These are phyloP conservation scores for Lasioglossum zephyrum DNA, from an alignment of 2,888 invertebrate species.

Conservation along the genomic window DNA sequence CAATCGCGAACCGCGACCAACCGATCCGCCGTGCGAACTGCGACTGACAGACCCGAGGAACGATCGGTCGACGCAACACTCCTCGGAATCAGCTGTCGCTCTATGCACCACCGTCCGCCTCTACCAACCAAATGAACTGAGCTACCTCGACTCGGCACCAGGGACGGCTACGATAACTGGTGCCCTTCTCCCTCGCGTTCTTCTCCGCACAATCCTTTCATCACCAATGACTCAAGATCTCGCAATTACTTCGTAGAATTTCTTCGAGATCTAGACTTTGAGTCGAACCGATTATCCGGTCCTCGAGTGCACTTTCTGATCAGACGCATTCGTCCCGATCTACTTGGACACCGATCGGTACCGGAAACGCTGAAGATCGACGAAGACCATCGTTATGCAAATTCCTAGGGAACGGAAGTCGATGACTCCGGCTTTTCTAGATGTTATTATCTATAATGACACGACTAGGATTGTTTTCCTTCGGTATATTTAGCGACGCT, in stretches of 20 bases:
- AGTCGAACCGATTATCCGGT: too few species aligned
- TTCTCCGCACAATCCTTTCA: slow-evolving; percentile 7
- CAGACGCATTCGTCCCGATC: too few species aligned
- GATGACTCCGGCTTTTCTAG: slow-evolving; percentile 22
- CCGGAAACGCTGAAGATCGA: neutral
- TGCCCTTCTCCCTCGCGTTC: slow-evolving; percentile 29
- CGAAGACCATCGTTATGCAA: neutral
- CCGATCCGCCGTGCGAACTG: slow-evolving; percentile 41
- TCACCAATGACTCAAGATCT: slow-evolving; percentile 29
- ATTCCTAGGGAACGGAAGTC: neutral
- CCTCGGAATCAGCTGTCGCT: slow-evolving; percentile 69
- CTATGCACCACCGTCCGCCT: slow-evolving; percentile 61
- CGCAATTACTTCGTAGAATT: neutral
- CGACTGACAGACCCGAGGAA: slow-evolving; percentile 45
- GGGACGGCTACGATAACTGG: slow-evolving; percentile 51
- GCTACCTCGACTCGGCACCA: slow-evolving; percentile 59
- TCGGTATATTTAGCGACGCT: neutral
- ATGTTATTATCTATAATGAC: slow-evolving; percentile 19
- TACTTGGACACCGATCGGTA: too few species aligned
- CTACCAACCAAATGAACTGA: slow-evolving; percentile 66
- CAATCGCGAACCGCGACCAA: slow-evolving; percentile 2
- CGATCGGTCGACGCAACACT: slow-evolving; percentile 59
- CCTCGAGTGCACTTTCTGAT: too few species aligned
- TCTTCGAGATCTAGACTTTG: neutral
- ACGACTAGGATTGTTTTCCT: neutral